Evolutionary conservation across 2,888 invertebrate species (phyloP).

Genomic region (Acholoe squamosa): DNA sequence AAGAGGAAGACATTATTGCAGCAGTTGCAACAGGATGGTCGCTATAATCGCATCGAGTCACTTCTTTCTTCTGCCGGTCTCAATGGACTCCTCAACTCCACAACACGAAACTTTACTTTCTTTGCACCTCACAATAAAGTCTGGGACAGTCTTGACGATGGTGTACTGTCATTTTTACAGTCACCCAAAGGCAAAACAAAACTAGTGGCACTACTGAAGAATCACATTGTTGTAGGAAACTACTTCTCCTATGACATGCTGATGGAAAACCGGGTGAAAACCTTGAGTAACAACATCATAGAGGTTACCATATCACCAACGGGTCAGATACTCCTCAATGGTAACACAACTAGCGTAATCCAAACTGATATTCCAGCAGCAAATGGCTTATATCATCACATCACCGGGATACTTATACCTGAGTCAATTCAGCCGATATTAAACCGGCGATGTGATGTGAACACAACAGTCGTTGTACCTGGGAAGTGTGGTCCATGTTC

Average conservation of each 20-base stretch:
- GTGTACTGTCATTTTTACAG: not conserved
- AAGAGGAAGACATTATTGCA: conserved; percentile 23
- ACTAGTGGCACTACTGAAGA: conserved; percentile 73
- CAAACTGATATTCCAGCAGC: conserved; percentile 76
- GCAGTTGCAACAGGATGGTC: not conserved
- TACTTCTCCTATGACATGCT: not conserved
- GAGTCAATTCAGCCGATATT: conserved; percentile 67
- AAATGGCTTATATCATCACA: conserved; percentile 75
- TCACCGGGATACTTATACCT: conserved; percentile 74
- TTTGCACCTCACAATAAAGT: conserved; percentile 65
- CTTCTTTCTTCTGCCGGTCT: not conserved
- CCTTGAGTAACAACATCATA: conserved; percentile 1
- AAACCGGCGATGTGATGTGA: not conserved
- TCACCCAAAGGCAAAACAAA: conserved; percentile 72
- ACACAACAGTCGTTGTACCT: not conserved
- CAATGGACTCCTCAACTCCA: not conserved
- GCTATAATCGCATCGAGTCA: conserved; percentile 13
- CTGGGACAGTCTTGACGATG: conserved; percentile 49
- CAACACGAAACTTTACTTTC: conserved; percentile 39
- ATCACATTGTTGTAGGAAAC: conserved; percentile 73
- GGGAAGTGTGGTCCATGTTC: not conserved
- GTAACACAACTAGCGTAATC: not conserved
- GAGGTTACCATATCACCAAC: not conserved
- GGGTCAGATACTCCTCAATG: not conserved
- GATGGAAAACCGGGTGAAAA: not conserved